phyloP scores from a whole-genome alignment of 1,140 invertebrate species.

The Macrobrachium nipponense region DNA sequence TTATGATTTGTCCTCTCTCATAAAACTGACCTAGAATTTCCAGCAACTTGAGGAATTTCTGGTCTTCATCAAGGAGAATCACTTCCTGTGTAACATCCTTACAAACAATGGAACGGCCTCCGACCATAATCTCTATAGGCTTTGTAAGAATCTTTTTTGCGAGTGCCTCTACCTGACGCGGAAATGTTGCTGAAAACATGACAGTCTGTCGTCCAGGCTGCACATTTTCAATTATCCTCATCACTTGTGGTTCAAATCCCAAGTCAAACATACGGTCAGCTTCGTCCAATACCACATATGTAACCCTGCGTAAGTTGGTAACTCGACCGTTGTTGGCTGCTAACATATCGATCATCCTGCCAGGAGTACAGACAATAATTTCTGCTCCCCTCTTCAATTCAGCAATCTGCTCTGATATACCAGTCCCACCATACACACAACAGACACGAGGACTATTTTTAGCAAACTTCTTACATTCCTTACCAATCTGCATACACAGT shows the following conservation, averaged over 20 bases:
- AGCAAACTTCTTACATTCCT: constrained; percentile 94
- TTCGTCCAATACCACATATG: constrained; percentile 98
- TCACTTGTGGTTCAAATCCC: constrained; percentile 99
- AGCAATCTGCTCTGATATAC: constrained; percentile 90
- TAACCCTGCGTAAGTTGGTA: constrained; percentile 94
- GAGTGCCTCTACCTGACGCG: constrained; percentile 98
- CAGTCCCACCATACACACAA: constrained; percentile 98
- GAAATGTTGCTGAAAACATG: constrained; percentile 99
- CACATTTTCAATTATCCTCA: constrained; percentile 97
- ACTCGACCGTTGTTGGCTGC: constrained; percentile 96
- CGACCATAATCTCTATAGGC: constrained; percentile 93
- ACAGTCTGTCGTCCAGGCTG: constrained; percentile 97
- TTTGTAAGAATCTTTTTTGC: constrained; percentile 92
- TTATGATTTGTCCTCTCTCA: constrained; percentile 91
- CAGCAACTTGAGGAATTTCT: constrained; percentile 97
- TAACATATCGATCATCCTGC: constrained; percentile 99
- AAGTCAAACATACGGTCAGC: constrained; percentile 99
- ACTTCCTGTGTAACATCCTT: constrained; percentile 98
- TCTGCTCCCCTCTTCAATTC: constrained; percentile 97
- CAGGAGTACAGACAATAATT: constrained; percentile 99
- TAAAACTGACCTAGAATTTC: constrained; percentile 96
- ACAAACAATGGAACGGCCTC: constrained; percentile 96
- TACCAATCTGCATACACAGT: constrained; percentile 96
- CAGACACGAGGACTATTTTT: constrained; percentile 89
- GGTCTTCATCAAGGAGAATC: constrained; percentile 92